Evolutionary conservation across 2,888 invertebrate genomes (phyloP).

Genomic region (Meiosimyza decipiens): DNA sequence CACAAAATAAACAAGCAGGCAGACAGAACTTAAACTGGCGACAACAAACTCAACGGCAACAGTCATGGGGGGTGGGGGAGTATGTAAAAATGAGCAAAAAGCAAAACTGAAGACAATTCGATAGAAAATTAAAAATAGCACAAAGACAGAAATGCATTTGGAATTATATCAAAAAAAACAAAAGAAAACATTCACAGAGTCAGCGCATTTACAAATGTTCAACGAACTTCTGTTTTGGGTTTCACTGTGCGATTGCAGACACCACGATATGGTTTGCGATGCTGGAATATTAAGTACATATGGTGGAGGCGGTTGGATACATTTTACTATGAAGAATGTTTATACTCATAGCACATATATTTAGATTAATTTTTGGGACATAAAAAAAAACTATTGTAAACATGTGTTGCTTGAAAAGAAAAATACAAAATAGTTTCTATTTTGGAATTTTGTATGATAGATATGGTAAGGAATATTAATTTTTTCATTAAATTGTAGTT

Average conservation of each 20-base stretch:
- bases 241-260: constrained; percentile 5
- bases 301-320: too few relatives aligned
- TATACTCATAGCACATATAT: too few relatives aligned
- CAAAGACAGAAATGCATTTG: constrained; percentile 36
- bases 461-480: too few relatives aligned
- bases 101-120: constrained; percentile 14
- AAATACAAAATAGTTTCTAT: too few relatives aligned
- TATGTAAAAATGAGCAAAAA: constrained; percentile 10
- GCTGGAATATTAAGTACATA: too few relatives aligned
- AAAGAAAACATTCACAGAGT: constrained; percentile 31
- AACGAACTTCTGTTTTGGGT: constrained; percentile 40
- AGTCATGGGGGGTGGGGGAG: constrained; percentile 15
- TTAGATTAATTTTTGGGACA: too few relatives aligned
- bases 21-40: neutral
- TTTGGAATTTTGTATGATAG: too few relatives aligned
- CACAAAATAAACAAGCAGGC: neutral
- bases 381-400: too few relatives aligned
- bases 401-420: too few relatives aligned
- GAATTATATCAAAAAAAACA: constrained; percentile 40
- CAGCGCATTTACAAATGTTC: constrained; percentile 36
- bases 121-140: constrained; percentile 28
- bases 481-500: too few relatives aligned
- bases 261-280: neutral
- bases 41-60: constrained; percentile 10
- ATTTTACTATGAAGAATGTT: too few relatives aligned